Evolutionary conservation across 2,797 vertebrate species (phyloP).

Genomic region (Lithobates pipiens): DNA sequence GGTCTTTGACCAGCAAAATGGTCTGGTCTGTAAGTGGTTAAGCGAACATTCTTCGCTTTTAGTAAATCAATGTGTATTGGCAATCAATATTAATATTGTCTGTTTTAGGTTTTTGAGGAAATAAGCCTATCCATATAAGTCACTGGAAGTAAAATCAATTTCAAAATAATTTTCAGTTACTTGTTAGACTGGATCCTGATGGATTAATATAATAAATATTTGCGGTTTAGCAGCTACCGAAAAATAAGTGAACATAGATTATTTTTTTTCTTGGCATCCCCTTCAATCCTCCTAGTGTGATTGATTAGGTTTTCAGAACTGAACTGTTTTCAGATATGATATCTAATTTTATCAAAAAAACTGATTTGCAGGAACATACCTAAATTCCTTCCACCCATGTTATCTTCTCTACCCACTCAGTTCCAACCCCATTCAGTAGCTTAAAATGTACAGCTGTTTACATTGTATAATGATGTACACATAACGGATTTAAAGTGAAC

Average conservation of each 20-base stretch:
- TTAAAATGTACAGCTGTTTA: background rate
- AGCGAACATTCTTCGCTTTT: too few species aligned
- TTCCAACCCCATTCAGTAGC: background rate
- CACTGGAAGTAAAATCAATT: too few species aligned
- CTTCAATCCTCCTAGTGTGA: background rate
- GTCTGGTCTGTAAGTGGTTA: too few species aligned
- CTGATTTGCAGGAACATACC: conserved; percentile 21
- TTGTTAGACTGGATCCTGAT: background rate
- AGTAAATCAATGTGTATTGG: too few species aligned
- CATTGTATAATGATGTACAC: background rate
- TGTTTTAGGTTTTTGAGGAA: too few species aligned
- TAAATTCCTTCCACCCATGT: conserved; percentile 23
- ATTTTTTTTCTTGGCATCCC: background rate
- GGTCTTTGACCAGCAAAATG: too few species aligned
- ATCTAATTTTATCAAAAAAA: conserved; percentile 18
- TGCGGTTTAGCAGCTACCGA: conserved; percentile 29
- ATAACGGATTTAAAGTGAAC: background rate
- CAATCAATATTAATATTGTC: too few species aligned
- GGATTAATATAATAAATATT: background rate
- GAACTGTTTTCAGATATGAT: conserved; percentile 17
- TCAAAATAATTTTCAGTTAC: background rate
- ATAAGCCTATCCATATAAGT: too few species aligned
- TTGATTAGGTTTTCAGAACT: conserved; percentile 22
- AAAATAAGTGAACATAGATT: background rate
- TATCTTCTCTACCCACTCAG: conserved; percentile 20